Conservation (phyloP, 1,140 invertebrate species). For the Bombus picipes region DNA sequence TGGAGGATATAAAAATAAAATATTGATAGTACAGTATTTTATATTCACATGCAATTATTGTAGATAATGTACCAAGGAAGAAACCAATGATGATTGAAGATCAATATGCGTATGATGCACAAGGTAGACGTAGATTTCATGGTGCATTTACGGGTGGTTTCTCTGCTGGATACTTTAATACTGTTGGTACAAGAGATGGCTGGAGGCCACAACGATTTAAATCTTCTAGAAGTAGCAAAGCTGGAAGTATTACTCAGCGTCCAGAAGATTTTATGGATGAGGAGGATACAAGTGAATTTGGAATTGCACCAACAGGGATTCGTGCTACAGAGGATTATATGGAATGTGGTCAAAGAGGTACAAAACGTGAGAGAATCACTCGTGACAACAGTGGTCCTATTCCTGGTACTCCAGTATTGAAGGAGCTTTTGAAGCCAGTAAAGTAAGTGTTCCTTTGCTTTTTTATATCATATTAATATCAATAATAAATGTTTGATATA, state of each 20-base stretch:
- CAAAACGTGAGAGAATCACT: constrained; percentile 80
- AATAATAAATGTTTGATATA: constrained; percentile 44
- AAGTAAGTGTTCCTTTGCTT: constrained; percentile 81
- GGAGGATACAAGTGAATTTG: constrained; percentile 97
- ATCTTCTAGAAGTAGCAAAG: constrained; percentile 91
- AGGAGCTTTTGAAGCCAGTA: constrained; percentile 90
- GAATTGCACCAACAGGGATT: constrained; percentile 95
- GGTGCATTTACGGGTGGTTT: constrained; percentile 99
- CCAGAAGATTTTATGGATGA: constrained; percentile 99
- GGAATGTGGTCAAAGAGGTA: constrained; percentile 80
- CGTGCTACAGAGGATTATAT: constrained; percentile 90
- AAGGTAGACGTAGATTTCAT: constrained; percentile 96
- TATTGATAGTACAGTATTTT: constrained; percentile 14
- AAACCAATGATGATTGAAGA: constrained; percentile 93
- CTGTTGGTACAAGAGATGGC: constrained; percentile 97
- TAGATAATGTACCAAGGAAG: constrained; percentile 91
- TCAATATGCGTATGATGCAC: constrained; percentile 94
- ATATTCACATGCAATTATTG: constrained; percentile 50
- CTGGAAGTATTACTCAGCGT: constrained; percentile 82
- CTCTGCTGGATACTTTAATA: constrained; percentile 98
- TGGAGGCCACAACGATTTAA: constrained; percentile 96
- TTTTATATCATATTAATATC: not conserved
- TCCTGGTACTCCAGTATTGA: constrained; percentile 90
- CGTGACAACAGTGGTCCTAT: constrained; percentile 87
- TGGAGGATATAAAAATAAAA: not conserved